Base-by-base conservation (phyloP, 2,888 invertebrate genomes). In the Phyto melanocephala region DNA sequence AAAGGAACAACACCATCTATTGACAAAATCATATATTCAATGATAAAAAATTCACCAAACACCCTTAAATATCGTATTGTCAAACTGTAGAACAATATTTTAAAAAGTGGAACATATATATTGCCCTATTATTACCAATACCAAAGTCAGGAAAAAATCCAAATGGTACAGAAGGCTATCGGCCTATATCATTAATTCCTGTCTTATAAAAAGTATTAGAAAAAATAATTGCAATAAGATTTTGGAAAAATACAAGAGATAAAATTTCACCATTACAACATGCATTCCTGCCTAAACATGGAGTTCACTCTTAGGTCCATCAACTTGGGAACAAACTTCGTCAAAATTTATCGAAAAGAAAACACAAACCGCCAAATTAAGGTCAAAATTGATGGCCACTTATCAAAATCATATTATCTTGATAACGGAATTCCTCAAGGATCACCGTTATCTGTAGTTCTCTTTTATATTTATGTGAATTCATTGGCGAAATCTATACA, bases 161-260 rank as follows among this genome's bases (percentile, higher is more conserved):
- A 8, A 68, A 52, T 60, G 28, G 22, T 0, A 4, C 58, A 6
- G 52, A 60, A 20, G 56, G 60, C 1, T 79, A 74, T n/a, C 11
- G 60, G 3, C 74, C 67, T 1, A 68, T 74, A 33, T 70, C 65
- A 2, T 54, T 80, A 17, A 28, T 80, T 10, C 54, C 68, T 1
- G 54, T 54, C 3, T 35, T 80, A 11, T 67, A 72, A 2, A 80
- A 80, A 45, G 7, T 58, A 7, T 47, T 80, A 0, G 72, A 72
- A n/a, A 79, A 79, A 22, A 35, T 78, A n/a, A 37, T 78, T 0
- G 42, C 63, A 0, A 8, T 1, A 0, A 20, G 72, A 5, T 60
- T 75, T 37, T 68, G 52, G 67, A 17, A 24, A 13, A 3, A n/a
- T 2, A 4, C 15, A n/a, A 28, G 5, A 15, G 1, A 11, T 8